phyloP scores from a whole-genome alignment of 2,797 vertebrate genomes.

The Pseudocheirus occidentalis region DNA sequence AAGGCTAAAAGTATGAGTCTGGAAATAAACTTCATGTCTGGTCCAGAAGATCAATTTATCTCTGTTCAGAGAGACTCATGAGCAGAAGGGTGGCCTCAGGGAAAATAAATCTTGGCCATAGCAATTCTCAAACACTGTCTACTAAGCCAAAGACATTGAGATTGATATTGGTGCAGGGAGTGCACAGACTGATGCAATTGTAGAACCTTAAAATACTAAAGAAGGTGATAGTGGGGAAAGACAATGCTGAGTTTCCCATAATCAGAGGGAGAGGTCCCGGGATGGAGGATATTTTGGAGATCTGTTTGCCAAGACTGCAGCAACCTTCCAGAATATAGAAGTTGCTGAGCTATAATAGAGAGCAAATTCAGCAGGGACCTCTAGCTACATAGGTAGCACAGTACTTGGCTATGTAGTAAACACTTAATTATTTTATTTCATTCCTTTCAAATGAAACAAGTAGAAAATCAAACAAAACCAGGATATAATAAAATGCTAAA shows the following conservation, averaged over 20 bases:
- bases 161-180: neutral
- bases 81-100: neutral
- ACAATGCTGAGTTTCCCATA: neutral
- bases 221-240: neutral
- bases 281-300: neutral
- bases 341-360: neutral
- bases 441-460: neutral
- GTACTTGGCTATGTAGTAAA: neutral
- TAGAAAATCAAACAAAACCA: neutral
- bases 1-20: neutral
- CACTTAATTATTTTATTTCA: neutral
- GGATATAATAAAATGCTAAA: neutral
- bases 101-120: neutral
- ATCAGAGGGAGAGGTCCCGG: neutral
- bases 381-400: neutral
- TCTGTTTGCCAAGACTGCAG: neutral
- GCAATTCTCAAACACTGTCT: neutral
- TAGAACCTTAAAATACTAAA: neutral
- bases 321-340: neutral
- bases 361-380: neutral
- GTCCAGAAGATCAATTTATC: neutral
- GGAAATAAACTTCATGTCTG: neutral
- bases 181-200: neutral
- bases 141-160: neutral
- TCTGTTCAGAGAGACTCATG: neutral